Conservation (phyloP, 2,797 vertebrate species). For the Centroberyx gerrardi region DNA sequence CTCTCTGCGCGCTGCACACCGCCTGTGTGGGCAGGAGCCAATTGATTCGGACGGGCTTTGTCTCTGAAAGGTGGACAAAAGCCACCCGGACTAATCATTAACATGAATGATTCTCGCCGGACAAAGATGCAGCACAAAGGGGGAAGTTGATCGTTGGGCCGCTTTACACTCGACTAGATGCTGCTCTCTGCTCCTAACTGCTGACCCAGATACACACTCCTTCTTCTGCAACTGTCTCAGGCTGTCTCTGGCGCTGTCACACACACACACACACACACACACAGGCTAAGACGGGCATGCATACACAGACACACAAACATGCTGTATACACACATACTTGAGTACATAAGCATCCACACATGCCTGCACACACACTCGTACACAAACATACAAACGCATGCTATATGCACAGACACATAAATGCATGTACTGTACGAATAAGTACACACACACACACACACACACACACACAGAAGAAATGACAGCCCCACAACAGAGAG, state of each 20-base stretch:
- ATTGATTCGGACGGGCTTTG: constrained; percentile 47
- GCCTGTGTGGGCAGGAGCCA: constrained; percentile 36
- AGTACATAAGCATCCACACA: too few relatives aligned
- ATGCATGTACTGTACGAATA: too few relatives aligned
- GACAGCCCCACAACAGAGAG: background rate
- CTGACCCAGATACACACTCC: constrained; percentile 22
- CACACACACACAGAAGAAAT: background rate
- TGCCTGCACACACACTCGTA: background rate
- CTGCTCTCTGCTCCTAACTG: constrained; percentile 17
- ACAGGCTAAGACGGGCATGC: too few relatives aligned
- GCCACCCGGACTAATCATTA: constrained; percentile 72
- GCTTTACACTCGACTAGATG: constrained; percentile 36
- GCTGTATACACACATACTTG: too few relatives aligned
- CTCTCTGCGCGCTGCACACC: constrained; percentile 2
- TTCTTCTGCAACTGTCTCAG: constrained; percentile 6
- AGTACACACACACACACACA: background rate
- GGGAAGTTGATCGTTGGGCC: constrained; percentile 32
- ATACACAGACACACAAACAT: too few relatives aligned
- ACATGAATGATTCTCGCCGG: constrained; percentile 34
- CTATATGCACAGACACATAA: too few relatives aligned
- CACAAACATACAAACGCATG: background rate
- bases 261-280: background rate
- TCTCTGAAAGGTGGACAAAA: constrained; percentile 48
- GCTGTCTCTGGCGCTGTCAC: constrained; percentile 31
- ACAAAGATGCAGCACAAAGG: constrained; percentile 59